phyloP scores from a whole-genome alignment of 2,888 invertebrate species.

The Nymphalis urticae region DNA sequence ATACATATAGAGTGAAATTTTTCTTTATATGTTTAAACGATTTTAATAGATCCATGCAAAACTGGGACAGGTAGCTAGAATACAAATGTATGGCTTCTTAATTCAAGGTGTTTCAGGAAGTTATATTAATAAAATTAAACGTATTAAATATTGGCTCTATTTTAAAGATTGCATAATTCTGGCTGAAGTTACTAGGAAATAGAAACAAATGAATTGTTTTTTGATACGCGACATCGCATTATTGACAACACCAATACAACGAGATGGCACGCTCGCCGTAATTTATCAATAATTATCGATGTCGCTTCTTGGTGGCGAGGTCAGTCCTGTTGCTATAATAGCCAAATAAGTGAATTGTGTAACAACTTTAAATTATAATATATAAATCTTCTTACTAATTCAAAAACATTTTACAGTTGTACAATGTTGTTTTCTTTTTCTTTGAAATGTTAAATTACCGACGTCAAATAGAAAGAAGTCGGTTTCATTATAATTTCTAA shows the following conservation, averaged over 20 bases:
- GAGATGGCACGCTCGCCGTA: slow-evolving; percentile 16
- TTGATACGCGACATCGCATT: slow-evolving; percentile 8
- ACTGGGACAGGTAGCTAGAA: no score
- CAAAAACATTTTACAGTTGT: no score
- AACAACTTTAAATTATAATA: not conserved
- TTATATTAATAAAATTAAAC: not conserved
- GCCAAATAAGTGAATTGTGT: not conserved
- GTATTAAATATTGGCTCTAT: not conserved
- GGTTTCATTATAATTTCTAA: no score
- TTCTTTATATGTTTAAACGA: no score
- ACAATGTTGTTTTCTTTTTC: no score
- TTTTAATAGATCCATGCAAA: no score
- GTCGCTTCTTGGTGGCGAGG: not conserved
- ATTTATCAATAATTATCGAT: slow-evolving; percentile 24
- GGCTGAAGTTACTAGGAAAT: slow-evolving; percentile 6
- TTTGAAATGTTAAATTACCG: no score
- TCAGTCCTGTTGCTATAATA: slow-evolving; percentile 5
- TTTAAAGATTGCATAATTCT: not conserved
- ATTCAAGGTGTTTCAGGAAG: no score
- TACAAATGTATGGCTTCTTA: no score
- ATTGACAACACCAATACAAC: slow-evolving; percentile 20
- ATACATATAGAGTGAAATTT: no score
- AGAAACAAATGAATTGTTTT: slow-evolving; percentile 12
- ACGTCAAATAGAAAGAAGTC: no score
- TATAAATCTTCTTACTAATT: no score